Percentiles rank a stretch among this genome's conserved stretches.
phyloP scores from a whole-genome alignment of 2,888 invertebrate species.

The Argyresthia goedartella region DNA sequence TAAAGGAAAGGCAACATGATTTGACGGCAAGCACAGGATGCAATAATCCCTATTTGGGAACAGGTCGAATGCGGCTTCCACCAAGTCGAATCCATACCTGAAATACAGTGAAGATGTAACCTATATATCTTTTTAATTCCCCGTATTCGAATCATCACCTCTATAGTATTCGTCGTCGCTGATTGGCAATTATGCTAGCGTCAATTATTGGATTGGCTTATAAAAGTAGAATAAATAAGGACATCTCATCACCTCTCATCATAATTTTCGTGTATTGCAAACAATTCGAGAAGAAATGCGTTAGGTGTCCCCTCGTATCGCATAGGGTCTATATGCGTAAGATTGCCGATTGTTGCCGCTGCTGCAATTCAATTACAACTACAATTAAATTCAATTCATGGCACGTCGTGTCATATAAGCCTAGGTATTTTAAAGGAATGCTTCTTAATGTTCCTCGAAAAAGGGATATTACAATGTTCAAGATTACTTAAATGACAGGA shows the following conservation, averaged over 20 bases:
- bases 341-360: neutral
- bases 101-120: neutral
- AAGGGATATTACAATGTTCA: too few species aligned
- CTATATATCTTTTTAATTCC: neutral
- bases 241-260: constrained; percentile 48
- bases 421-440: too few species aligned
- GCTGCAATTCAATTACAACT: too few species aligned
- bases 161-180: too few species aligned
- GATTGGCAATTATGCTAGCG: too few species aligned
- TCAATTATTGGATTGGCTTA: too few species aligned
- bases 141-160: too few species aligned
- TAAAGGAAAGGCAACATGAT: constrained; percentile 57
- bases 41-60: constrained; percentile 75
- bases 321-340: constrained; percentile 17
- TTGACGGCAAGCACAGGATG: constrained; percentile 67
- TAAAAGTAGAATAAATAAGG: too few species aligned
- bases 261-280: constrained; percentile 65
- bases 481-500: too few species aligned
- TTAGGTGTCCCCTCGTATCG: constrained; percentile 60
- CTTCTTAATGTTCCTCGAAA: too few species aligned
- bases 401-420: too few species aligned
- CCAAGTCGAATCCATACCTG: constrained; percentile 62
- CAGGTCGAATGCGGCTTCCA: constrained; percentile 73
- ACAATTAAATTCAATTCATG: too few species aligned
- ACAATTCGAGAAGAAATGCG: constrained; percentile 74